Evolutionary conservation across 2,888 invertebrate genomes (phyloP), one percentile per base, ranked within the genome.

Genomic region (Leistus spinibarbis): DNA sequence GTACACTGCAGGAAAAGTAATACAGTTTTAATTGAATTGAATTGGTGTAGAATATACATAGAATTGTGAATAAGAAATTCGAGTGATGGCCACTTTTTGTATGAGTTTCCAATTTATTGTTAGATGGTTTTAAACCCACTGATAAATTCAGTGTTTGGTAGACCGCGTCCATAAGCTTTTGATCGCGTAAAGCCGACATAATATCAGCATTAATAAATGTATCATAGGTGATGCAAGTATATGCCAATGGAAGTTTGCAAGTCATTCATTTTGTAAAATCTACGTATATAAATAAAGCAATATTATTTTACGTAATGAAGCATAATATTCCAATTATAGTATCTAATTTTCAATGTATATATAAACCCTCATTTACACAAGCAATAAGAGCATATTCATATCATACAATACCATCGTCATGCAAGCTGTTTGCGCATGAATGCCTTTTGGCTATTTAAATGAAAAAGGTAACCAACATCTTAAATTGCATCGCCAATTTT

Each of bases 401-500:
- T n/a, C n/a, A 27, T 27, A 40, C 40, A 10, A 40, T 40, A 40
- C 7, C 40, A 40, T 13, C 40, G 13, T 40, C 40, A 40, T 40
- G 13, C 13, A 40, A 40, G 13, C 40, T 40, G 40, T 13, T 7
- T 10, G 40, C 13, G 40, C 5, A 40, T 5, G 7, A 13, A 40
- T 40, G 40, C 40, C 40, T 40, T 40, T 40, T 40, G 40, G 40
- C 40, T 10, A 40, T 40, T 7, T 40, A 40, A 40, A 40, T 40
- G 40, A 40, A 40, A 40, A 40, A 40, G 13, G 40, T 40, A 19
- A 57, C 10, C 57, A 69, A 22, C 22, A 27, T 10, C 60, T 57
- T 20, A 57, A 57, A 69, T 24, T 40, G 40, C 27, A 17, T 69
- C 69, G 40, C 13, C 40, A 69, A 69, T 69, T 66, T 66, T 53